Evolutionary conservation across 2,888 invertebrate genomes (phyloP), one percentile per base, ranked within the genome.

Genomic region (Rhingia rostrata): DNA sequence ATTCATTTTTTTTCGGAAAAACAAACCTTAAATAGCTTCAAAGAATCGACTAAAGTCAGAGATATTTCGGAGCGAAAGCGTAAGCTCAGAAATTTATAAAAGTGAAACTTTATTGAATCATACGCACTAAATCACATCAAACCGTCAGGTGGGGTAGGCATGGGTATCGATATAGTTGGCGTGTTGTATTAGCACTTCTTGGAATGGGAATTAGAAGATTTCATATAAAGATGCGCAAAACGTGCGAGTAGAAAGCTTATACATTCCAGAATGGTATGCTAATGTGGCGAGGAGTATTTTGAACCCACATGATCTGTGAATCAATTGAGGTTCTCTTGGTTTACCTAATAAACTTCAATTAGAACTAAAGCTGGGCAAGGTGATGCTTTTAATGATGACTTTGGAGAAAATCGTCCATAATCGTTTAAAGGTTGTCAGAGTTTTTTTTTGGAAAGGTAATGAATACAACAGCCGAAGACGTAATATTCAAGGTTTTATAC

Each of bases 101-200:
- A 81, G 75, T 81, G 75, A 75, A 81, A 81, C 64, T 81, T 75
- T 58, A 66, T 81, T 81, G 75, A 81, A 75, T 81, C 70, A 70
- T 70, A 74, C 74, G 64, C 64, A 81, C 47, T 69, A 81, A 74
- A 69, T 81, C 64, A 72, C 56, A 69, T 10, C 58, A 37, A 35
- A n/a, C 41, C 7, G 22, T 22, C 22, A 22, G 22, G 22, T 22
- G 22, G 22, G 22, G 22, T 22, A 22, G 1, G 22, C 37, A 22
- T 54, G 41, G 54, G 22, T 22, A 47, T 61, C 14, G 45, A 6
- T 32, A 33, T 67, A 41, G 73, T 67, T 67, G 1, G 30, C 35
- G 41, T 32, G 45, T 45, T 51, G 49, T 73, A 79, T 67, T 81
- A 43, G 33, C 54, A 35, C 12, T 64, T 53, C 63, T 81, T 70